Base-by-base conservation (phyloP, 2,113 vertebrate species). In the Grus americana region DNA sequence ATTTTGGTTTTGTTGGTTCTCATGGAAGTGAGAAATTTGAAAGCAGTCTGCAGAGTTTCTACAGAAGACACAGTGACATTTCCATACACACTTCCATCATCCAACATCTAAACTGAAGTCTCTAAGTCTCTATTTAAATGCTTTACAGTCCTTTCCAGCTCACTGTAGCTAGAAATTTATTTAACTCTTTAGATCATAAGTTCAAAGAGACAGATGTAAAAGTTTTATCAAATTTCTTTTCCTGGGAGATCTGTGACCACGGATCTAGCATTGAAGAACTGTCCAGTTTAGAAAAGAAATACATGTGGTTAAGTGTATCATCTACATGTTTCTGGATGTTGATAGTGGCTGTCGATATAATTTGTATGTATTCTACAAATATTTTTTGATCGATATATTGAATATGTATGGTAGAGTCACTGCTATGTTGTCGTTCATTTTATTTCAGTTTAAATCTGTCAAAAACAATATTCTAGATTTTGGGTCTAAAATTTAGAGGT, bases 351-450 rank as follows among this genome's bases (percentile, higher is more conserved):
- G 55, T 49, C 15, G 18, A 1, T 44, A 18, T 49, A n/a, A 27
- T 40, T 66, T 49, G 12, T 67, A 9, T 24, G 12, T 40, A 36
- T 86, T 49, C 5, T 54, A 6, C 18, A 63, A 22, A 24, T 42
- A 36, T 54, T 85, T 42, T 87, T 29, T 54, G 2, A 36, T 78
- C 19, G 6, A 4, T 27, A 17, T 12, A 7, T 11, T 19, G 16
- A 38, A 44, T 38, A 10, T 14, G 3, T 58, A 22, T 0, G 2
- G 15, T 46, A 16, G 3, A 46, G 23, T 49, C 38, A 32, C 13
- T 0, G 2, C 5, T 11, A 2, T 4, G 3, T 15, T 61, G 22
- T 0, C 10, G 50, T 57, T 49, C 0, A 9, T 49, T 80, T 46
- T 1, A 49, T 46, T 87, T 85, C 0, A 0, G 10, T 32, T 49